Base-by-base conservation (phyloP, 2,113 vertebrate species). In the Dipodomys spectabilis region DNA sequence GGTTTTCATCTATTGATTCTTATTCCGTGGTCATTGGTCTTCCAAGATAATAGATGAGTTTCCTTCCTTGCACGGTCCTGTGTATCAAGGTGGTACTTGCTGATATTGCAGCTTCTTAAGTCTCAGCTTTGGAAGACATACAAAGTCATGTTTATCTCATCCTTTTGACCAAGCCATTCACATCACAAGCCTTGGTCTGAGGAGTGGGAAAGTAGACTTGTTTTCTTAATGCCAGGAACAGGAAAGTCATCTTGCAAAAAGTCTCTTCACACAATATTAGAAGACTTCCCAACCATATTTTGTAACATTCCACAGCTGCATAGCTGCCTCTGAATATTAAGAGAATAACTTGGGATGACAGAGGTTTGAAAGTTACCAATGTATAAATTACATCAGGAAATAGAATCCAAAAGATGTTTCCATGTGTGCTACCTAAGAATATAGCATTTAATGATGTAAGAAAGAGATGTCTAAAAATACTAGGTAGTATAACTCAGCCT, bases 41-140 rank as follows among this genome's bases (percentile, higher is more conserved):
- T 92, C 23, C 12, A 74, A 35, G 45, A 60, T 53, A 44, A 35
- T 65, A 20, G 27, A 28, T 35, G 25, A 18, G 19, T 64, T 69
- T 86, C 69, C 45, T 93, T 94, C 81, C 49, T 93, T 83, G 44
- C 23, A 18, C 19, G 20, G 32, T 82, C 7, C 32, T 68, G 73
- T 68, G 32, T 72, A 82, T 19, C 75, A 80, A 74, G 13, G 64
- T 45, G 35, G 39, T 22, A 0, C 35, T 57, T 65, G 19, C 62
- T 85, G 22, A 67, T 82, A 23, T 65, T 49, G 35, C 67, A 68
- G 19, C 25, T 57, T 93, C 64, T 67, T 77, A 28, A 67, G 68
- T 16, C 60, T 30, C 22, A 45, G n/a, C 30, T 90, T 71, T 79
- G 57, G 67, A 60, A 93, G 78, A 49, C 13, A 8, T 9, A 27